A percentile compares a stretch with the other conserved stretches of the same genome.
Evolutionary conservation across 2,888 invertebrate genomes (phyloP).

Genomic region (Pharmacophagus antenor): DNA sequence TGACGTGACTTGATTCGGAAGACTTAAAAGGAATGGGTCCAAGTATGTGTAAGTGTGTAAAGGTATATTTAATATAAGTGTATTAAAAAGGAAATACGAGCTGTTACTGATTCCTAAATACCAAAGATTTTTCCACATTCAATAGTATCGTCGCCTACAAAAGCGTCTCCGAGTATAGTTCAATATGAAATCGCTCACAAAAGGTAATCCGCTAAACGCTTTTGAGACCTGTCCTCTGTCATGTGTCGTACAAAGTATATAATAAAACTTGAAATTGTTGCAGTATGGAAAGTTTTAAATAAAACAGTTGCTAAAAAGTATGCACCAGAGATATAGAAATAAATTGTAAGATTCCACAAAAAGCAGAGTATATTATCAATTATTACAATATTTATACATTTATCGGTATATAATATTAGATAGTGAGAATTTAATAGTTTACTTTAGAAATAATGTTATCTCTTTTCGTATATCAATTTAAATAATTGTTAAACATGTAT

Average conservation of each 20-base stretch:
- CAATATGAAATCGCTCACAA: constrained; percentile 30
- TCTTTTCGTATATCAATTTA: too few relatives aligned
- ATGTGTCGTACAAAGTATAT: constrained; percentile 11
- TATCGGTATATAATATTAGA: too few relatives aligned
- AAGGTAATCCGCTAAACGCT: constrained; percentile 34
- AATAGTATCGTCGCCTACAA: neutral
- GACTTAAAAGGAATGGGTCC: neutral
- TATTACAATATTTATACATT: too few relatives aligned
- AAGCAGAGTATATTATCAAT: too few relatives aligned
- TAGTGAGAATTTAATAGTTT: too few relatives aligned
- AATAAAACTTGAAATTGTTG: neutral
- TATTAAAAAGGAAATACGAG: neutral
- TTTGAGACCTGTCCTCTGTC: constrained; percentile 19
- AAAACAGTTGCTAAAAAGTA: too few relatives aligned
- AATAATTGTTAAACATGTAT: too few relatives aligned
- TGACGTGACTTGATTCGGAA: neutral
- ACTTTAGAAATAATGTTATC: too few relatives aligned
- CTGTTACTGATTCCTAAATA: neutral
- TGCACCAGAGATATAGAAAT: too few relatives aligned
- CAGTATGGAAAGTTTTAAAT: too few relatives aligned
- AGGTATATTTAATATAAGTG: constrained; percentile 39
- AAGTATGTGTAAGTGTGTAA: neutral
- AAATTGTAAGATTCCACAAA: too few relatives aligned
- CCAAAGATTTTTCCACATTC: neutral
- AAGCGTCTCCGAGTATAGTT: constrained; percentile 24